These are phyloP conservation scores for Crematogaster levior DNA, from an alignment of 2,888 invertebrate species.

Conservation along the genomic window DNA sequence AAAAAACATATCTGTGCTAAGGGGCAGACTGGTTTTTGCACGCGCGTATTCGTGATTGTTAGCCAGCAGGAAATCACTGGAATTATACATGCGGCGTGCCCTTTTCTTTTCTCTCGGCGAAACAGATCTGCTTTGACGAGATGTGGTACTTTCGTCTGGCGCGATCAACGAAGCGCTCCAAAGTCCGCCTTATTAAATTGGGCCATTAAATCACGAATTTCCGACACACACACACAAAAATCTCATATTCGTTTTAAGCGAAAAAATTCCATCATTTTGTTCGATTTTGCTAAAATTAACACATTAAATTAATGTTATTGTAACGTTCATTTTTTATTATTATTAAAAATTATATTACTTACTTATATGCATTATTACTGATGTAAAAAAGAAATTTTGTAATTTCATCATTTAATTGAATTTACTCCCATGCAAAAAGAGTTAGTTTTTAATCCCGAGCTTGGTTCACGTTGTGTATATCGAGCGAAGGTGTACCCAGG, in stretches of 20 bases:
- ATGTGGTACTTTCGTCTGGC: constrained; percentile 22
- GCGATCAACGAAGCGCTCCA: constrained; percentile 23
- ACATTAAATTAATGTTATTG: background rate
- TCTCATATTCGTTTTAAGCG: background rate
- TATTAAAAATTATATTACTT: background rate
- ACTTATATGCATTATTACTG: background rate
- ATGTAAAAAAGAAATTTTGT: background rate
- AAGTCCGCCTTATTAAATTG: constrained; percentile 44
- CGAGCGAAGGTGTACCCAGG: background rate
- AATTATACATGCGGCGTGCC: constrained; percentile 58
- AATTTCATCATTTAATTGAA: background rate
- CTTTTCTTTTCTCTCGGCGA: constrained; percentile 39
- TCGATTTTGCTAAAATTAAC: background rate
- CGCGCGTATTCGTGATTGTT: constrained; percentile 20
- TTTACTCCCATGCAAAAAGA: background rate
- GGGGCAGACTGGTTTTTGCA: constrained; percentile 38
- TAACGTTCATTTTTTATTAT: background rate
- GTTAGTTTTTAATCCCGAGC: background rate
- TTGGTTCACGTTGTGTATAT: background rate
- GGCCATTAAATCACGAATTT: constrained; percentile 40
- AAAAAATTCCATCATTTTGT: background rate
- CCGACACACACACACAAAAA: background rate
- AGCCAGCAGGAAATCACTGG: constrained; percentile 54
- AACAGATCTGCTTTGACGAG: background rate
- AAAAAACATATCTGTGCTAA: constrained; percentile 12